These are phyloP conservation scores for Octodon degus DNA, from an alignment of 2,113 vertebrate genomes.

Conservation along the genomic window DNA sequence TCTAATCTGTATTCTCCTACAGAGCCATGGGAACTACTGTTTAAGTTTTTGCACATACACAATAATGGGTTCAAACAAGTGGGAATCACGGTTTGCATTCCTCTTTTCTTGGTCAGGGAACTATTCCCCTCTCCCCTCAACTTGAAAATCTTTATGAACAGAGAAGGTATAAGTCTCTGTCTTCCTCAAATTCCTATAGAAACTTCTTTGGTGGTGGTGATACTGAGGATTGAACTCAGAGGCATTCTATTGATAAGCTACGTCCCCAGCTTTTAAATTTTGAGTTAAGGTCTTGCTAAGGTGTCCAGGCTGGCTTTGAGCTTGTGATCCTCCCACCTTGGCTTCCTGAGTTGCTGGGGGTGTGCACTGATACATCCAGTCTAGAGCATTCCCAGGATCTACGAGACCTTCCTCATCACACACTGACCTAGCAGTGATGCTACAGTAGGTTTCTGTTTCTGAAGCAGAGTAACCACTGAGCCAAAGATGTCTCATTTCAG, in stretches of 20 bases:
- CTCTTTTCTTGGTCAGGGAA: background rate
- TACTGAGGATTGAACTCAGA: background rate
- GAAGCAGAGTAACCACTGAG: background rate
- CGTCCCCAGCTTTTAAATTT: background rate
- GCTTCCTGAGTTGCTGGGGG: background rate
- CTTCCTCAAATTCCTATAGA: background rate
- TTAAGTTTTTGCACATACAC: background rate
- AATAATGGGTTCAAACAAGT: background rate
- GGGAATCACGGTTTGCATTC: background rate
- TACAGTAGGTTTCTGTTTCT: background rate
- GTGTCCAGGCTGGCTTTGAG: background rate
- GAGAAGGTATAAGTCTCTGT: slow-evolving; percentile 1
- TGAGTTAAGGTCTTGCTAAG: background rate
- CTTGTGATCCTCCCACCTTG: background rate
- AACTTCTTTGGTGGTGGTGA: background rate
- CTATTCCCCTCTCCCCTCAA: background rate
- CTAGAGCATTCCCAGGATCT: background rate
- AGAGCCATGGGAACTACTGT: background rate
- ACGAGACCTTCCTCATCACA: background rate
- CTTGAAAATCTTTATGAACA: slow-evolving; percentile 5
- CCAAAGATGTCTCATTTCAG: background rate
- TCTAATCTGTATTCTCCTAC: background rate
- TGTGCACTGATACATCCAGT: background rate
- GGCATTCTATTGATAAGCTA: background rate
- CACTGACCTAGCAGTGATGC: background rate